These are phyloP conservation scores for Phocoena phocoena DNA, from an alignment of 2,113 vertebrate genomes.

Conservation along the genomic window DNA sequence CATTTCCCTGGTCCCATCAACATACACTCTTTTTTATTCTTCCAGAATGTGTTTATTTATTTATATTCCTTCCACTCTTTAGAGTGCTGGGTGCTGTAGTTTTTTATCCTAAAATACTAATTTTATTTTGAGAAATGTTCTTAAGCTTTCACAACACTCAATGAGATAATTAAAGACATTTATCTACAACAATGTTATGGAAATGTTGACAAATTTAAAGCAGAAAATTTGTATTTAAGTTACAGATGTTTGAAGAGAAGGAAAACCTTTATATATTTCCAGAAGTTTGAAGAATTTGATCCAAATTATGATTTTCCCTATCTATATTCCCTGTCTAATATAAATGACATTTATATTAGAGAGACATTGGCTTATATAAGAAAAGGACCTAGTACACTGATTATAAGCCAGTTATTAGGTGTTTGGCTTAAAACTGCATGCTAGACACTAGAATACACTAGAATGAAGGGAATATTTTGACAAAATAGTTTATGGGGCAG, in stretches of 20 bases:
- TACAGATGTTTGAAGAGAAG: not conserved
- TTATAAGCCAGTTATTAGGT: not conserved
- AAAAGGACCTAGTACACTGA: not conserved
- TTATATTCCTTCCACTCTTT: not conserved
- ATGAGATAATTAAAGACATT: not conserved
- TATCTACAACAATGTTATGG: not conserved
- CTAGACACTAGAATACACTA: not conserved
- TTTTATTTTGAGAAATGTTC: not conserved
- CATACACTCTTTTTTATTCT: not conserved
- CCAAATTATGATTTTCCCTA: not conserved
- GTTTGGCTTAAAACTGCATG: not conserved
- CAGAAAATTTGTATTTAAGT: not conserved
- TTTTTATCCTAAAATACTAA: not conserved
- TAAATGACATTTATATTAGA: not conserved
- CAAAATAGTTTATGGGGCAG: not conserved
- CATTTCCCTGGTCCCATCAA: not conserved
- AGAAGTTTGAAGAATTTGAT: not conserved
- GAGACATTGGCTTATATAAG: not conserved
- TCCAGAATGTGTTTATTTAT: not conserved
- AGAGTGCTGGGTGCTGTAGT: not conserved
- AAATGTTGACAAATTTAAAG: not conserved
- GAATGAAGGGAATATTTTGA: not conserved
- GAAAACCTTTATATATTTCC: not conserved
- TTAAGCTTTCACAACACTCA: not conserved
- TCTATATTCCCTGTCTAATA: no score